Evolutionary conservation across 2,797 vertebrate species (phyloP).

Genomic region (Gymnocypris eckloni): DNA sequence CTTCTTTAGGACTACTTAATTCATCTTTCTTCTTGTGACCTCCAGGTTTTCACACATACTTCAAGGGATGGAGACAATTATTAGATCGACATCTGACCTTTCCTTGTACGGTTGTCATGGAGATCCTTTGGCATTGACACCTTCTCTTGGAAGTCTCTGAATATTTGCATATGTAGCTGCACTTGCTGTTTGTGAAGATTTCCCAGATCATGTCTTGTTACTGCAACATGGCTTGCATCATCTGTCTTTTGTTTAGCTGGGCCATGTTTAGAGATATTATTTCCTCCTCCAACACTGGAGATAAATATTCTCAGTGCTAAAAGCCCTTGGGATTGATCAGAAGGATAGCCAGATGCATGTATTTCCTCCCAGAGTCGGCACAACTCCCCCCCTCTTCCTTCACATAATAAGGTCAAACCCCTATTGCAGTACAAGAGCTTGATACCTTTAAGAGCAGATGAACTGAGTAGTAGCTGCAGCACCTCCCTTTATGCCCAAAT

Average conservation of each 20-base stretch:
- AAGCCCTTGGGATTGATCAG: slow-evolving; percentile 65
- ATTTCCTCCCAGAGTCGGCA: slow-evolving; percentile 57
- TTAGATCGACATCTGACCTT: slow-evolving; percentile 67
- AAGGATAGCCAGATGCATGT: slow-evolving; percentile 53
- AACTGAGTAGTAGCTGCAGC: slow-evolving; percentile 58
- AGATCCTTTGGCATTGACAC: slow-evolving; percentile 54
- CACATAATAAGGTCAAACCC: slow-evolving; percentile 65
- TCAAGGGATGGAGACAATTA: slow-evolving; percentile 60
- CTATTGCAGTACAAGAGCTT: slow-evolving; percentile 55
- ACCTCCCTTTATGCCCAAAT: slow-evolving; percentile 55
- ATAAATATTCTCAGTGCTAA: slow-evolving; percentile 70
- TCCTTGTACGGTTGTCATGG: slow-evolving; percentile 62
- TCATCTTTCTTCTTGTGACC: slow-evolving; percentile 40
- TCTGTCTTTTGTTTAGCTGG: slow-evolving; percentile 39
- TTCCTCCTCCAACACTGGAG: slow-evolving; percentile 61
- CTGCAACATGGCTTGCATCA: slow-evolving; percentile 5
- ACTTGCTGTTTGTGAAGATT: slow-evolving; percentile 19
- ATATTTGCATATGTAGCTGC: slow-evolving; percentile 54
- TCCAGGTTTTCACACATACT: slow-evolving; percentile 59
- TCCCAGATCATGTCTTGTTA: slow-evolving; percentile 13
- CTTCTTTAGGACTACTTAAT: slow-evolving; percentile 33
- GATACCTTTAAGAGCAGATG: slow-evolving; percentile 61
- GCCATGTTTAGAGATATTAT: slow-evolving; percentile 57
- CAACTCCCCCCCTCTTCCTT: slow-evolving; percentile 53
- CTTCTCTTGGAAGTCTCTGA: slow-evolving; percentile 37